Conservation (phyloP, 2,888 invertebrate species). For the Anthoptus insignis region DNA sequence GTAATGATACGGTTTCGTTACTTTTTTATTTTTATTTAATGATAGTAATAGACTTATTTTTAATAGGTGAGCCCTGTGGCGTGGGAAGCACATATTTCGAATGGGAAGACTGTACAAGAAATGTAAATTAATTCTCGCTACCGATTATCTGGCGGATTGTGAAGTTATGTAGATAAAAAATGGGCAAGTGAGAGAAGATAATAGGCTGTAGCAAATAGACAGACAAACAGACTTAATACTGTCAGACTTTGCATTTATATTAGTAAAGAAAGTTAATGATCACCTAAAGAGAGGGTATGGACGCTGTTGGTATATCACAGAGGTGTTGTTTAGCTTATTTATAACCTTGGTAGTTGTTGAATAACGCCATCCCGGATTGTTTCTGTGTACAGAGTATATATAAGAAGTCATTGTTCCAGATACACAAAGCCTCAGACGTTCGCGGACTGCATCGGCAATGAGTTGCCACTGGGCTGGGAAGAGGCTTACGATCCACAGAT, state of each 20-base stretch:
- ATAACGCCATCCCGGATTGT: neutral
- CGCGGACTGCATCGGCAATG: constrained; percentile 99
- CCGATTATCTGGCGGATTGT: neutral
- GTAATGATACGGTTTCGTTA: constrained; percentile 69
- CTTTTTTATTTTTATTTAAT: constrained; percentile 76
- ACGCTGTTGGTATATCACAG: too few species aligned
- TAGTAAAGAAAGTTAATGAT: too few species aligned
- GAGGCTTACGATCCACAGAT: constrained; percentile 98
- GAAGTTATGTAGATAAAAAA: too few species aligned
- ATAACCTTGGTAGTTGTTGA: neutral
- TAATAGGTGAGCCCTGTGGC: constrained; percentile 70
- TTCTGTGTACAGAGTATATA: neutral
- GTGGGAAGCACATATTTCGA: constrained; percentile 66
- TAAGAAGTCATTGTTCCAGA: constrained; percentile 88
- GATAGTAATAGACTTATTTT: constrained; percentile 71
- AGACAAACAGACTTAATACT: too few species aligned
- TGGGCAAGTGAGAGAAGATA: too few species aligned
- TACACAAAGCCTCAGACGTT: constrained; percentile 98
- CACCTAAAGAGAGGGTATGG: too few species aligned
- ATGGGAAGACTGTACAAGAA: constrained; percentile 52
- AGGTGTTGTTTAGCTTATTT: too few species aligned
- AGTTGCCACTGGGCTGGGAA: constrained; percentile 99
- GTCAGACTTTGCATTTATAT: too few species aligned
- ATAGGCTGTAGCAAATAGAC: too few species aligned
- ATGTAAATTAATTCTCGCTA: constrained; percentile 12